A percentile compares a stretch with the other conserved stretches of the same genome.
These are phyloP conservation scores for Brienomyrus brachyistius DNA, from an alignment of 2,113 vertebrate genomes.

Conservation along the genomic window DNA sequence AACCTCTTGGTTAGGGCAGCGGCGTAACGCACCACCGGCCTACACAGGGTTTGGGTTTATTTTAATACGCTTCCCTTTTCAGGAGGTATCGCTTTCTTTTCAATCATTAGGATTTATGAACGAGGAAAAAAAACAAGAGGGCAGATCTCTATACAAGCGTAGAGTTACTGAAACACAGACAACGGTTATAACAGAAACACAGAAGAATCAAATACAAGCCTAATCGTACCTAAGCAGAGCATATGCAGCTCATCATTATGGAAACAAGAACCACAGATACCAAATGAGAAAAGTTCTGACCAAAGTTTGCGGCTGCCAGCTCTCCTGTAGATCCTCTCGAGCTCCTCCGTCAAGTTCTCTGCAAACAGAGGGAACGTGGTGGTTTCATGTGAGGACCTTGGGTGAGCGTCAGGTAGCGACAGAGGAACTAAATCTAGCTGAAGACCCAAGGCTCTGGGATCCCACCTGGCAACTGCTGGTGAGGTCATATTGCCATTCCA, in stretches of 20 bases:
- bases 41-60: constrained; percentile 41
- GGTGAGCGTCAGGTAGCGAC: neutral
- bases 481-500: neutral
- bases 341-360: constrained; percentile 78
- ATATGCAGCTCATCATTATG: neutral
- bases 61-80: neutral
- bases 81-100: neutral
- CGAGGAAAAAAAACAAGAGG: neutral
- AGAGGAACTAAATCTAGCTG: neutral
- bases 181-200: neutral
- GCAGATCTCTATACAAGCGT: neutral
- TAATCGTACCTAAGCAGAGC: neutral
- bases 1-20: constrained; percentile 83
- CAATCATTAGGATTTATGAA: neutral
- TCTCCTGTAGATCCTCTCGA: constrained; percentile 90
- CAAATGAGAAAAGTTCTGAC: constrained; percentile 64
- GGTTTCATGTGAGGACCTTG: neutral
- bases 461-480: neutral
- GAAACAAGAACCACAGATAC: neutral
- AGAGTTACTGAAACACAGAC: neutral
- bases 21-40: constrained; percentile 84
- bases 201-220: neutral
- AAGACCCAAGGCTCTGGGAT: neutral
- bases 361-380: constrained; percentile 24
- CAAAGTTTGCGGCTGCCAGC: constrained; percentile 94